Percentiles rank a stretch among this genome's conserved stretches.
Conservation (phyloP, 2,797 vertebrate species). For the Galaxias olidus region DNA sequence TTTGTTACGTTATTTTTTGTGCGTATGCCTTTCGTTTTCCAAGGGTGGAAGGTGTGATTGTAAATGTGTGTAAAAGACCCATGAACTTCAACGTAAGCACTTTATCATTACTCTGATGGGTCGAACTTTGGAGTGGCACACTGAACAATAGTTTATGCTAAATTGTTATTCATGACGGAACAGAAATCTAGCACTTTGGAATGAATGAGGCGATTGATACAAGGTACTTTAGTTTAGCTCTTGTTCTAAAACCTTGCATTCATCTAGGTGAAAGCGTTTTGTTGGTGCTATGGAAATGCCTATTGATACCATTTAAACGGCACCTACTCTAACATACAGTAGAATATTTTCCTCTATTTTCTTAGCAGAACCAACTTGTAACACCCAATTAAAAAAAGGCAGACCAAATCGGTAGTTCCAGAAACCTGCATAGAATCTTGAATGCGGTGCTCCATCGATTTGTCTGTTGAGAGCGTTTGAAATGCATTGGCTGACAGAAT, state of each 20-base stretch:
- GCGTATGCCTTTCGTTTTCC: background rate
- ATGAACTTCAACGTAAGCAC: constrained; percentile 49
- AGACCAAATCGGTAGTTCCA: constrained; percentile 36
- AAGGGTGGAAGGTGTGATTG: background rate
- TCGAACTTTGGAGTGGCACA: constrained; percentile 21
- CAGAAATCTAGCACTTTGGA: constrained; percentile 45
- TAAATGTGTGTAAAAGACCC: too few relatives aligned
- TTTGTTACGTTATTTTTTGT: background rate
- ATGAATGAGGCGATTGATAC: constrained; percentile 4
- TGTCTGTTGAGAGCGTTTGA: constrained; percentile 45
- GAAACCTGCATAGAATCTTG: constrained; percentile 34
- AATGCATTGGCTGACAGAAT: constrained; percentile 33
- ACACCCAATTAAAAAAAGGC: constrained; percentile 53
- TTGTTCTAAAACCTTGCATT: background rate
- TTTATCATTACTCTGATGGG: constrained; percentile 47
- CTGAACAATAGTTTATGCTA: background rate
- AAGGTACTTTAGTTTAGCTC: background rate
- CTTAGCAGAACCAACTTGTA: constrained; percentile 57
- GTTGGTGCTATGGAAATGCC: background rate
- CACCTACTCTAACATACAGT: too few relatives aligned
- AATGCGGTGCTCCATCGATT: constrained; percentile 53
- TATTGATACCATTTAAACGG: background rate
- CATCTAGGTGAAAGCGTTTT: constrained; percentile 9
- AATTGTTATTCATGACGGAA: too few relatives aligned
- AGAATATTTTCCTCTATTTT: too few relatives aligned